These are phyloP conservation scores for Tetraodon nigroviridis DNA, from an alignment of 2,113 vertebrate species.

Conservation along the genomic window DNA sequence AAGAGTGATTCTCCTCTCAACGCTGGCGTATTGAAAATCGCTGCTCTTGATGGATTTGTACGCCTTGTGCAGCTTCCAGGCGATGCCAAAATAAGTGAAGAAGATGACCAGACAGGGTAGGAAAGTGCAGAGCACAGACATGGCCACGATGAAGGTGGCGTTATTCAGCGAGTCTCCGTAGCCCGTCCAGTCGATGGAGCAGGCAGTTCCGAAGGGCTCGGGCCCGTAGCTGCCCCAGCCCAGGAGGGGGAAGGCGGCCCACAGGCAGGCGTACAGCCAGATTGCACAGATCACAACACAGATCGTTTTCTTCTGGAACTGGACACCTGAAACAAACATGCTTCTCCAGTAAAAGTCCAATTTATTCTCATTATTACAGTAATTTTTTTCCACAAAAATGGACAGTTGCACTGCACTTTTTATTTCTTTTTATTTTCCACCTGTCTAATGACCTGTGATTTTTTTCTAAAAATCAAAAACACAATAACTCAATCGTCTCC, in stretches of 20 bases:
- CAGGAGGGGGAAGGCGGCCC: conserved; percentile 76
- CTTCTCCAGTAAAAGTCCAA: too few relatives aligned
- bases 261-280: conserved; percentile 78
- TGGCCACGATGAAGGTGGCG: conserved; percentile 74
- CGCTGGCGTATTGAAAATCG: conserved; percentile 64
- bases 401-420: too few relatives aligned
- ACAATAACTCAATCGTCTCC: too few relatives aligned
- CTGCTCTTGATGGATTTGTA: conserved; percentile 75
- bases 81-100: conserved; percentile 74
- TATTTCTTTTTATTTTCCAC: too few relatives aligned
- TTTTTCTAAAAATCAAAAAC: too few relatives aligned
- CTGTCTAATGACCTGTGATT: too few relatives aligned
- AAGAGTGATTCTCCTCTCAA: conserved; percentile 77
- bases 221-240: conserved; percentile 82
- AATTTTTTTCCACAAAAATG: too few relatives aligned
- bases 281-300: conserved; percentile 63
- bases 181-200: conserved; percentile 78
- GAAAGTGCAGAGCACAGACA: conserved; percentile 76
- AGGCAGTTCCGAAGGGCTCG: conserved; percentile 79
- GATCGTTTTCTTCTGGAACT: conserved; percentile 69
- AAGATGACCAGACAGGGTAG: conserved; percentile 72
- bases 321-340: conserved; percentile 62
- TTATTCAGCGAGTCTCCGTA: conserved; percentile 70
- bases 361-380: too few relatives aligned
- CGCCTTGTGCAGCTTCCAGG: conserved; percentile 79